phyloP scores from a whole-genome alignment of 2,888 invertebrate species.

The Eudemis profundana region DNA sequence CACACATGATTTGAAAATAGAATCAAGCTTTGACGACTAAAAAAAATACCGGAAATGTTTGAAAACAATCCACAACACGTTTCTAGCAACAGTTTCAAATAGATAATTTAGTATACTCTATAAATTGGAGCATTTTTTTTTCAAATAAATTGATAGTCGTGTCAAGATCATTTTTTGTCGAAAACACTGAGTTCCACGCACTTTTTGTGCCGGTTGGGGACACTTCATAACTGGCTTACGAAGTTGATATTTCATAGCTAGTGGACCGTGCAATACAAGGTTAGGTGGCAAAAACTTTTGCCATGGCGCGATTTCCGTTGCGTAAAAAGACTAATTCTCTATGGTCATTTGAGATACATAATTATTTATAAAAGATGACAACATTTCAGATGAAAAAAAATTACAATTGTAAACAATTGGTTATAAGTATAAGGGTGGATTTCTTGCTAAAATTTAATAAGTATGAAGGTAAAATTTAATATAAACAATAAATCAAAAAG shows the following conservation, averaged over 20 bases:
- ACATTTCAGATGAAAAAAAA: slow-evolving; percentile 53
- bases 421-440: slow-evolving; percentile 47
- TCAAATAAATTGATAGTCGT: slow-evolving; percentile 47
- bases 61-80: too few relatives aligned
- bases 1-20: too few relatives aligned
- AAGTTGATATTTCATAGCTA: slow-evolving; percentile 66
- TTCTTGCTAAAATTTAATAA: slow-evolving; percentile 43
- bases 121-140: slow-evolving; percentile 36
- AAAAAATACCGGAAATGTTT: too few relatives aligned
- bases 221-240: slow-evolving; percentile 51
- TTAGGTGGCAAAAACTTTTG: slow-evolving; percentile 62
- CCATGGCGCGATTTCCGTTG: slow-evolving; percentile 40
- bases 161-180: slow-evolving; percentile 48
- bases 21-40: too few relatives aligned
- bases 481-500: slow-evolving; percentile 50
- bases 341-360: slow-evolving; percentile 18
- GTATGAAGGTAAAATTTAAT: slow-evolving; percentile 43
- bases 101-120: background rate
- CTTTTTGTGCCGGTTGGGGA: slow-evolving; percentile 44
- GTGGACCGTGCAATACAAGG: slow-evolving; percentile 74
- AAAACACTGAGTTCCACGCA: slow-evolving; percentile 45
- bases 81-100: background rate
- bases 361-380: slow-evolving; percentile 38
- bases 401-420: slow-evolving; percentile 4
- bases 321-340: slow-evolving; percentile 40